phyloP scores from a whole-genome alignment of 2,797 vertebrate species.

The Oophaga sylvatica region DNA sequence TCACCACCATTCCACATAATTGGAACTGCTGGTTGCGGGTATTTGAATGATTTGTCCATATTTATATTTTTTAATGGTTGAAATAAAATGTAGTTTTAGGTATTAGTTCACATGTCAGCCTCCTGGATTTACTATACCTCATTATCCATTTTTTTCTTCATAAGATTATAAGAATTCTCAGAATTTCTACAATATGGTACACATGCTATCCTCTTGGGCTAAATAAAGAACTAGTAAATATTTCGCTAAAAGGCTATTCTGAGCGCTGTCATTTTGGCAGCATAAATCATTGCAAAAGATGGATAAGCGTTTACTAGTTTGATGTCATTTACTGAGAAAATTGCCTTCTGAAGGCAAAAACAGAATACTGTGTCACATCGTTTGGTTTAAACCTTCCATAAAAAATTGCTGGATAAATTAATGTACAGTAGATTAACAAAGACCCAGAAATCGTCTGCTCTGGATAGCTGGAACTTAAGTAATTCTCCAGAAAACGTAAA shows the following conservation, averaged over 20 bases:
- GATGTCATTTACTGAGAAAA: conserved; percentile 35
- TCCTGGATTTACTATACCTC: too few relatives aligned
- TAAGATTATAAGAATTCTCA: background rate
- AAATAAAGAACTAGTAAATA: conserved; percentile 23
- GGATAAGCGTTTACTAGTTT: conserved; percentile 29
- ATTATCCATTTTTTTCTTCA: too few relatives aligned
- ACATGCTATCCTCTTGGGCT: conserved; percentile 12
- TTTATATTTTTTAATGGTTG: background rate
- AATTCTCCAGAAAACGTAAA: background rate
- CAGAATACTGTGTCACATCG: background rate
- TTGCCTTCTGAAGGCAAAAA: conserved; percentile 5
- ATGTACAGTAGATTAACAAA: background rate
- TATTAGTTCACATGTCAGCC: background rate
- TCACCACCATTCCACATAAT: too few relatives aligned
- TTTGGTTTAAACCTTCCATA: background rate
- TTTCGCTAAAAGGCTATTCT: conserved; percentile 1
- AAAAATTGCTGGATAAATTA: background rate
- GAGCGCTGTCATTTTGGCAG: conserved; percentile 9
- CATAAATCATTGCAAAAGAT: conserved; percentile 32
- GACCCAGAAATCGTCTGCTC: background rate
- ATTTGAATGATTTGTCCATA: too few relatives aligned
- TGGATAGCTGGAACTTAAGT: background rate
- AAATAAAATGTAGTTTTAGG: background rate
- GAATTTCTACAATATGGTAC: background rate
- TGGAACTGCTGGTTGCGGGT: too few relatives aligned